Conservation (phyloP, 1,140 invertebrate genomes). For the Brachionus manjavacas region DNA sequence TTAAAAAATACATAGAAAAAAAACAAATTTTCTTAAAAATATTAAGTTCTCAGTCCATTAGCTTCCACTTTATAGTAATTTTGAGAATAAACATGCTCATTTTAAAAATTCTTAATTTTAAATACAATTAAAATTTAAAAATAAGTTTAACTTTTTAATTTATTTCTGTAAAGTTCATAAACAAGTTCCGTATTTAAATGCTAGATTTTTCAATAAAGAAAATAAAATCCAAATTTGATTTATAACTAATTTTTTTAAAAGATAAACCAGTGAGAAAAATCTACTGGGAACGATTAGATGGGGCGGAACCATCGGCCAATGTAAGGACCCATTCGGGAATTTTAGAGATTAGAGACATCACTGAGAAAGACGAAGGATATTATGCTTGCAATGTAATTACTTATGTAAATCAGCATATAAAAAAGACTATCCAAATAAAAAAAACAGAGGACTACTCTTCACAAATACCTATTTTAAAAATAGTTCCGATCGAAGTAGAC, state of each 20-base stretch:
- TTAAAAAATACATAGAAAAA: too few species aligned
- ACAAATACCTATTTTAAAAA: not conserved
- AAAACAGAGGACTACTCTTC: not conserved
- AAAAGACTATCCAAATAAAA: not conserved
- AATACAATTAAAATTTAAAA: too few species aligned
- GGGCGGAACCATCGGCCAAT: not conserved
- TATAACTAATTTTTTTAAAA: not conserved
- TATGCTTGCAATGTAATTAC: slow-evolving; percentile 8
- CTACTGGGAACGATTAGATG: not conserved
- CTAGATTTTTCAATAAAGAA: not conserved
- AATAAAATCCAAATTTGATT: not conserved
- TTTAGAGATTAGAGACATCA: not conserved
- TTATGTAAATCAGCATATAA: not conserved
- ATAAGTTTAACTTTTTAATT: too few species aligned
- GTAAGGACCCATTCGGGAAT: not conserved
- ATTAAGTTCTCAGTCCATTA: too few species aligned
- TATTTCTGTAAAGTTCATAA: too few species aligned
- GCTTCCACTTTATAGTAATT: too few species aligned
- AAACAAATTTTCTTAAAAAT: too few species aligned
- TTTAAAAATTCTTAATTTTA: too few species aligned
- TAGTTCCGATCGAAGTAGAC: slow-evolving; percentile 20
- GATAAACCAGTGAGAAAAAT: slow-evolving; percentile 20
- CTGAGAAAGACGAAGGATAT: not conserved
- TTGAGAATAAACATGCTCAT: too few species aligned
- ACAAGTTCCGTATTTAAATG: too few species aligned